Evolutionary conservation across 2,113 vertebrate genomes (phyloP).

Genomic region (Eulemur macaco): DNA sequence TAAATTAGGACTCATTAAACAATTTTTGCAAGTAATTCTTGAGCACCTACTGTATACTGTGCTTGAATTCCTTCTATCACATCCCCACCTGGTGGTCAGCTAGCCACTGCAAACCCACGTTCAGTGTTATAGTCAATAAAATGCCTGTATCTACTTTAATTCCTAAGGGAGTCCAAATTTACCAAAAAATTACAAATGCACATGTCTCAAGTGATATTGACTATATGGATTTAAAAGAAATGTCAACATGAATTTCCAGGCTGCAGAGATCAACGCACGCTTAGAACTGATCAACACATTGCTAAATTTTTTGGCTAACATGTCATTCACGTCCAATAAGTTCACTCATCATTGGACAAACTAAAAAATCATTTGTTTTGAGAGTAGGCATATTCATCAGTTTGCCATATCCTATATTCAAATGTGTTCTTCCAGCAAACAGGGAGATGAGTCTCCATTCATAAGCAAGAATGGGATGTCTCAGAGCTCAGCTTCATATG

Average conservation of each 20-base stretch:
- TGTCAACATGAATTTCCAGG: neutral
- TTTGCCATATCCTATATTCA: neutral
- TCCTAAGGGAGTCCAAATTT: neutral
- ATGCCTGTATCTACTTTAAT: neutral
- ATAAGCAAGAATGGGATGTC: neutral
- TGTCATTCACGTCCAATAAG: neutral
- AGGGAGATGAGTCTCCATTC: neutral
- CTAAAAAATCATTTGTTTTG: neutral
- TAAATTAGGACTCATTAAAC: neutral
- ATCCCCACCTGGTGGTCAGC: neutral
- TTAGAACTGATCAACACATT: neutral
- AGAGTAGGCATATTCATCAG: neutral
- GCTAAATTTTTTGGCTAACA: neutral
- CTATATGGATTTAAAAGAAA: neutral
- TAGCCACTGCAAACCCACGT: neutral
- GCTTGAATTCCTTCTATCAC: neutral
- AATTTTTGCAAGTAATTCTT: neutral
- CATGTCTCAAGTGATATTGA: neutral
- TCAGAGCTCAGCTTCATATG: neutral
- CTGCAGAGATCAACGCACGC: neutral
- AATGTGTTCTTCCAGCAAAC: neutral
- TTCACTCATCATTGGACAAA: neutral
- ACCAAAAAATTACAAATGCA: neutral
- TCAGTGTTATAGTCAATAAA: neutral
- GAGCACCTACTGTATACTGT: neutral